Conservation (phyloP, 2,797 vertebrate species). For the Aselliscus stoliczkanus region DNA sequence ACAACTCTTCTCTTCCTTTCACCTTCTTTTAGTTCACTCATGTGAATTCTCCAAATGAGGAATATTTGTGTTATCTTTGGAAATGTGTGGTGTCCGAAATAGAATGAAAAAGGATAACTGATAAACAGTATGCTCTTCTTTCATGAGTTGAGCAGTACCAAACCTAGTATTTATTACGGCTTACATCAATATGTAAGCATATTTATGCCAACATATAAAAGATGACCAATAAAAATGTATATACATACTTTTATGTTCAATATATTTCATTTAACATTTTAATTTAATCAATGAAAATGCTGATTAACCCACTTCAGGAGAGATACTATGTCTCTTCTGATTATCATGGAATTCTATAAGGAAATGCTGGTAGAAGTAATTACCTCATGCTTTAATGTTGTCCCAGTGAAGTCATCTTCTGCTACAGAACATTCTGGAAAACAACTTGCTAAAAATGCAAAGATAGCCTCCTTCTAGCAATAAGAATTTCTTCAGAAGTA, state of each 20-base stretch:
- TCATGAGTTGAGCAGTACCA: background rate
- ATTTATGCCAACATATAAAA: background rate
- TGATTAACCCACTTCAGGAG: background rate
- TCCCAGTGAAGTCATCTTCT: background rate
- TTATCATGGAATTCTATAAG: conserved; percentile 8
- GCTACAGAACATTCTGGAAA: conserved; percentile 48
- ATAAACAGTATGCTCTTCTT: background rate
- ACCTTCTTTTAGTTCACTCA: background rate
- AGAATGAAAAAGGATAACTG: background rate
- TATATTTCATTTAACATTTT: conserved; percentile 5
- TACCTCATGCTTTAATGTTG: conserved; percentile 45
- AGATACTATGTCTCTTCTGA: background rate
- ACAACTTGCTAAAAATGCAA: conserved; percentile 69
- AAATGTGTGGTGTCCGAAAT: background rate
- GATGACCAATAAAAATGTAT: background rate
- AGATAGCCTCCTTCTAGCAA: conserved; percentile 74
- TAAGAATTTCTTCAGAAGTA: conserved; percentile 78
- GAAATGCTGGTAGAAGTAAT: conserved; percentile 21
- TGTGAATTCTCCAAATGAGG: background rate
- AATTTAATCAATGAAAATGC: background rate
- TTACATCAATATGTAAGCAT: too few species aligned
- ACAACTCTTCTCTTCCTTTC: background rate
- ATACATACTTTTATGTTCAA: background rate
- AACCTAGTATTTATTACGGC: background rate
- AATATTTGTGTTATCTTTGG: background rate